phyloP scores from a whole-genome alignment of 2,113 vertebrate genomes.

The Cettia cetti region DNA sequence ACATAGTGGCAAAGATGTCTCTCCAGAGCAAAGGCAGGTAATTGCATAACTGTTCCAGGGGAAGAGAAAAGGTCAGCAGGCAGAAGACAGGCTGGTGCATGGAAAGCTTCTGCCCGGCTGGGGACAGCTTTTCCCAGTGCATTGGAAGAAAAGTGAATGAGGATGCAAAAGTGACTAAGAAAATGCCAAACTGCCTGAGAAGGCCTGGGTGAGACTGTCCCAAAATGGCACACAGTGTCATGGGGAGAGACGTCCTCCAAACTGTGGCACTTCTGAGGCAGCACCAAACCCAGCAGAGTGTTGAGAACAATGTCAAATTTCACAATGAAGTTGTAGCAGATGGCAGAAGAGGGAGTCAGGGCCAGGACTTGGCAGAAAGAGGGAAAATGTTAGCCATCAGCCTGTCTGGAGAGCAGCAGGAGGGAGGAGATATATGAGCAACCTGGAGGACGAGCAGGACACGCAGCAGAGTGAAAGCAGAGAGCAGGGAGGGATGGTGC shows the following conservation, averaged over 20 bases:
- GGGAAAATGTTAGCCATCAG: slow-evolving; percentile 21
- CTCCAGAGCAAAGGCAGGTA: neutral
- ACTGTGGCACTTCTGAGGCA: neutral
- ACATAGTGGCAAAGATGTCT: neutral
- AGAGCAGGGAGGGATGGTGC: neutral
- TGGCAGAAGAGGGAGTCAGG: slow-evolving; percentile 42
- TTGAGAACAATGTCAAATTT: neutral
- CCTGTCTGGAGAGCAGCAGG: slow-evolving; percentile 37
- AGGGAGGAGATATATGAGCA: slow-evolving; percentile 34
- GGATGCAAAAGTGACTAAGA: neutral
- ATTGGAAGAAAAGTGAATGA: neutral
- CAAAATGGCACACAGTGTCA: neutral
- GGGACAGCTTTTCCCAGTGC: neutral
- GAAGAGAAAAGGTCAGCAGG: slow-evolving; percentile 37
- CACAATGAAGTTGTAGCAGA: slow-evolving; percentile 49
- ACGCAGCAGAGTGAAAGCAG: neutral
- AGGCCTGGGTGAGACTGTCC: neutral
- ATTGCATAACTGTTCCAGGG: slow-evolving; percentile 3
- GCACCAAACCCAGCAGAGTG: neutral
- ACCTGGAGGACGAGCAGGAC: slow-evolving; percentile 27
- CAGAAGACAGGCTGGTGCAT: neutral
- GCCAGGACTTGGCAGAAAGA: slow-evolving; percentile 32
- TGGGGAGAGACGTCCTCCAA: neutral
- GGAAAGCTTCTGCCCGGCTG: neutral
- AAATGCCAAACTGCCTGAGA: neutral